Base-by-base conservation (phyloP, 1,140 invertebrate species). In the Pogonognathellus flavescens region DNA sequence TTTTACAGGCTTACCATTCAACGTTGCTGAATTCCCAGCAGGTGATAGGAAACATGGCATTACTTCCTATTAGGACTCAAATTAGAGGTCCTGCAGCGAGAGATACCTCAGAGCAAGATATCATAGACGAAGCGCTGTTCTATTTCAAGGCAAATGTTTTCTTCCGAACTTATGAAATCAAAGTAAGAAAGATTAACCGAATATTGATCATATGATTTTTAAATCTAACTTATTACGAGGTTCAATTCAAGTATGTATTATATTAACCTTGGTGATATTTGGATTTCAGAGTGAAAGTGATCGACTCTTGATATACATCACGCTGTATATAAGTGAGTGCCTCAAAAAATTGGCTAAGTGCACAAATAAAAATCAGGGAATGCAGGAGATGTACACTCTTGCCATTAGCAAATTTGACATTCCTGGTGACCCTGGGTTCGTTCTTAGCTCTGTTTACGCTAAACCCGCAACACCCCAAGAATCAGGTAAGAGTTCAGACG, bases 141-240 rank as follows among this genome's bases (percentile, higher is more conserved):
- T 99, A 94, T 90, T 99, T 99, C 91, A 99, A 98, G 92, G 97
- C 99, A 1, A 99, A 99, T 92, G 98, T 99, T 9, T 99, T 99
- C 91, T 99, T 99, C 90, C 94, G 97, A 88, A 99, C 97, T 62
- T 99, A 99, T 91, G 98, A 99, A 92, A 98, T 99, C 84, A 99
- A 98, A 93, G 95, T 96, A 92, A n/a, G n/a, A n/a, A n/a, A n/a
- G n/a, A n/a, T n/a, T n/a, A n/a, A n/a, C n/a, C 9, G 20, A 49
- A 18, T 49, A 80, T 3, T 80, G 49, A 49, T 87, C 60, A 70
- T n/a, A n/a, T n/a, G n/a, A n/a, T n/a, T n/a, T n/a, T n/a, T n/a
- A n/a, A n/a, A n/a, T n/a, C n/a, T n/a, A n/a, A n/a, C n/a, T n/a
- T n/a, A n/a, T n/a, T n/a, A n/a, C n/a, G n/a, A n/a, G n/a, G n/a